These are phyloP conservation scores for Abramis brama DNA, from an alignment of 2,113 vertebrate species.

Conservation along the genomic window DNA sequence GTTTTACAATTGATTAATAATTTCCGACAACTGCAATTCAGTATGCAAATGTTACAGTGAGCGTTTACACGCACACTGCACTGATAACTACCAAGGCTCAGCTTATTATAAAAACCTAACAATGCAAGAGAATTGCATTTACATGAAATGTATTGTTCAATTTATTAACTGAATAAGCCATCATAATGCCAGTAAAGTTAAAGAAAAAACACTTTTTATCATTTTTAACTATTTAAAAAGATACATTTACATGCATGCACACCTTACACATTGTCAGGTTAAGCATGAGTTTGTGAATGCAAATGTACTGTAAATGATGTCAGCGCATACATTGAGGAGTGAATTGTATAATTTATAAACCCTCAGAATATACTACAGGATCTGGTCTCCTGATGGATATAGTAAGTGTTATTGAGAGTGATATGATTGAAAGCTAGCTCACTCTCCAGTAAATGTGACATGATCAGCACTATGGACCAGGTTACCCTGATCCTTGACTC, in stretches of 20 bases:
- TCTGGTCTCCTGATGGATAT: not conserved
- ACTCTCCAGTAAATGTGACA: slow-evolving; percentile 12
- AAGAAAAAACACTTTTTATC: not conserved
- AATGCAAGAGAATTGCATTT: not conserved
- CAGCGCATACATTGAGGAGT: not conserved
- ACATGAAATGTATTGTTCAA: not conserved
- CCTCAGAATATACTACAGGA: not conserved
- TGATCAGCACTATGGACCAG: not conserved
- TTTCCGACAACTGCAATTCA: not conserved
- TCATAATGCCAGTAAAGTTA: not conserved
- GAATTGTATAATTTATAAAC: too few relatives aligned
- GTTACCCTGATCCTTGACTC: slow-evolving; percentile 36
- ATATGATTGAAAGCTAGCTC: not conserved
- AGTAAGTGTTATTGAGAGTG: not conserved
- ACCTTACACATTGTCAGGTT: not conserved
- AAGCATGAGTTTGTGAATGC: not conserved
- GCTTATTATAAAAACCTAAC: not conserved
- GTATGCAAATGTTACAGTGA: not conserved
- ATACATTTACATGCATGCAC: not conserved
- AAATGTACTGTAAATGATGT: not conserved
- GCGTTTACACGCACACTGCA: not conserved
- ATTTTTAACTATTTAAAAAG: not conserved
- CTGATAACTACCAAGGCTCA: not conserved
- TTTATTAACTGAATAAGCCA: not conserved
- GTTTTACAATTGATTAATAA: not conserved